Evolutionary conservation across 1,140 invertebrate species (phyloP).

Genomic region (Fopius arisanus): DNA sequence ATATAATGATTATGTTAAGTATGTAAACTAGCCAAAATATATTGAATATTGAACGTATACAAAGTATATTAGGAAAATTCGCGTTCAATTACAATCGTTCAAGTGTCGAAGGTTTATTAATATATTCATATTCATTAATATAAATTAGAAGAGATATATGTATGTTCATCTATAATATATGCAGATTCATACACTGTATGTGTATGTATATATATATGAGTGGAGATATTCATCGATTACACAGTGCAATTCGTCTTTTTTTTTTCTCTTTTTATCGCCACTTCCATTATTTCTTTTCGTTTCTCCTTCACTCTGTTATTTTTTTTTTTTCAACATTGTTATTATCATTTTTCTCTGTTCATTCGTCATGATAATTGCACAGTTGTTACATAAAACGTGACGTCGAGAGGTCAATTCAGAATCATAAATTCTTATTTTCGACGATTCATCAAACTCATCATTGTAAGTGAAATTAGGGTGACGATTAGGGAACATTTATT

Average conservation of each 20-base stretch:
- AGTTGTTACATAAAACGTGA: slow-evolving; percentile 42
- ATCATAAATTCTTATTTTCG: background rate
- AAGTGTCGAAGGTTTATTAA: slow-evolving; percentile 1
- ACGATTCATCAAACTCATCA: background rate
- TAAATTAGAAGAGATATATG: slow-evolving; percentile 4
- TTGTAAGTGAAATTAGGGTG: background rate
- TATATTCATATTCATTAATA: slow-evolving; percentile 17
- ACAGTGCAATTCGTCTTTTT: background rate
- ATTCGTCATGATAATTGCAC: slow-evolving; percentile 37
- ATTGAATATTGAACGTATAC: background rate
- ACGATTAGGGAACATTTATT: slow-evolving; percentile 9
- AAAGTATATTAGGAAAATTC: background rate
- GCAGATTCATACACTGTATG: slow-evolving; percentile 5
- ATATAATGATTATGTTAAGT: slow-evolving; percentile 11
- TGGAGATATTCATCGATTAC: background rate
- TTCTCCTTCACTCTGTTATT: background rate
- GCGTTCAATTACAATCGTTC: background rate
- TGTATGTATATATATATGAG: slow-evolving; percentile 12
- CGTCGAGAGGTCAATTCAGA: background rate
- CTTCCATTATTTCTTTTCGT: background rate
- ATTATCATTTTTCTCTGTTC: slow-evolving; percentile 20
- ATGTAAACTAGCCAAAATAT: slow-evolving; percentile 2
- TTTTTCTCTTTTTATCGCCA: background rate
- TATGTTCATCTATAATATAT: slow-evolving; percentile 9
- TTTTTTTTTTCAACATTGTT: background rate